Base-by-base conservation (phyloP, 2,797 vertebrate species). In the Dromococcyx pavoninus region DNA sequence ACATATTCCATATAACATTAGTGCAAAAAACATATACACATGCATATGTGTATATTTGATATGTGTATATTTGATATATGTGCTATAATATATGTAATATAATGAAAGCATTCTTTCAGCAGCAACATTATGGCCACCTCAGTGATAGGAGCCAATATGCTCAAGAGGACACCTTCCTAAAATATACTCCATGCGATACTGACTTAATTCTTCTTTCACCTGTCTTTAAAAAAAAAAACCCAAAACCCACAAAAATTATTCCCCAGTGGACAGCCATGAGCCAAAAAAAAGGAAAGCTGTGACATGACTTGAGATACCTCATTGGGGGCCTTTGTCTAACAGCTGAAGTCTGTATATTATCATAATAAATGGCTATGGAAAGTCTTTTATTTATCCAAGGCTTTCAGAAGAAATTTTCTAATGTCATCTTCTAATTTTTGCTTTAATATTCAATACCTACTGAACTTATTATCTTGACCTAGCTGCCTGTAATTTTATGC, bases 211-310 rank as follows among this genome's bases (percentile, higher is more conserved):
- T 93, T 88, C 51, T 43, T 71, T 87, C 24, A 50, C 41, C 35
- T 92, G 80, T 69, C 84, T 87, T 87, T 35, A 95, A 89, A 87
- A 13, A 79, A 65, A 80, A 81, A 71, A 58, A 33, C 5, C 30
- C 17, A 14, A 28, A 33, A 28, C 50, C 11, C 50, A 24, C 7
- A 24, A 39, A 60, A 62, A 74, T 1, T 10, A 61, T 62, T 69
- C 93, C 74, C 56, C 48, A 22, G 15, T 53, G 53, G 60, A 76
- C 7, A 64, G 19, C 28, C 44, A 71, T 11, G 28, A 90, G 56
- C 41, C 79, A 82, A 82, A 94, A 76, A 50, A 25, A 60, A 41
- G 90, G 73, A 93, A 91, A 86, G n/a, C 48, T 89, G 57, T 61
- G 77, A 91, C 64, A 17, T 18, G 10, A 76, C 32, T 85, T 48